Conservation (phyloP, 2,113 vertebrate genomes). For the Myrmecobius fasciatus region DNA sequence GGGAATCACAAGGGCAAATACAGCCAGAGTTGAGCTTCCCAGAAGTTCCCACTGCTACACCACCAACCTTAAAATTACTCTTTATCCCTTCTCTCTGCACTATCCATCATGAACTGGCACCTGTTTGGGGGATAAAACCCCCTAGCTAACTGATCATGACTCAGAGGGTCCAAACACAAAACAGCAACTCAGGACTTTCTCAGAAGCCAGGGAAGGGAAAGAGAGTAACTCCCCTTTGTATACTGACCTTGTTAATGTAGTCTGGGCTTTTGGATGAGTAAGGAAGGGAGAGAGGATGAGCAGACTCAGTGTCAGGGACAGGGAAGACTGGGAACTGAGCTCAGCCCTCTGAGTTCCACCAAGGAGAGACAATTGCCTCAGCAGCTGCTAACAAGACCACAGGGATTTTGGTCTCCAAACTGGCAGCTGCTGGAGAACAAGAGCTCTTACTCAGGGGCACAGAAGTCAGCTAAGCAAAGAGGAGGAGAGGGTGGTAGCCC, state of each 20-base stretch:
- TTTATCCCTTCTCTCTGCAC: neutral
- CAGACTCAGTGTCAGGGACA: neutral
- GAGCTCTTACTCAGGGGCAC: neutral
- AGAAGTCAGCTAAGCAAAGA: neutral
- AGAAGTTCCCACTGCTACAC: neutral
- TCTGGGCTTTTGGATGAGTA: neutral
- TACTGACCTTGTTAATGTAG: neutral
- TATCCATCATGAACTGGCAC: neutral
- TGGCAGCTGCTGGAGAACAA: neutral
- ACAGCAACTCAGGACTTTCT: neutral
- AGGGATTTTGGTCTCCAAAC: neutral
- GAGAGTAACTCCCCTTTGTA: neutral
- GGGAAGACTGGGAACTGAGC: neutral
- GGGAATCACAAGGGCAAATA: neutral
- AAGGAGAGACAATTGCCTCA: neutral
- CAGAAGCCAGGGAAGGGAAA: neutral
- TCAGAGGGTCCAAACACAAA: neutral
- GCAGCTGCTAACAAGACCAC: neutral
- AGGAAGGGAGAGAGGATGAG: neutral
- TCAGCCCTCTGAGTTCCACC: neutral
- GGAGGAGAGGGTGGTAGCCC: neutral
- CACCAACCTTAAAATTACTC: neutral
- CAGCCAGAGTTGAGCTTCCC: too few relatives aligned
- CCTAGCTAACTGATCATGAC: neutral
- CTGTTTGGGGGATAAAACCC: neutral